A percentile compares a stretch with the other conserved stretches of the same genome.
Evolutionary conservation across 1,140 invertebrate species (phyloP).

Genomic region (Copidosoma floridanum): DNA sequence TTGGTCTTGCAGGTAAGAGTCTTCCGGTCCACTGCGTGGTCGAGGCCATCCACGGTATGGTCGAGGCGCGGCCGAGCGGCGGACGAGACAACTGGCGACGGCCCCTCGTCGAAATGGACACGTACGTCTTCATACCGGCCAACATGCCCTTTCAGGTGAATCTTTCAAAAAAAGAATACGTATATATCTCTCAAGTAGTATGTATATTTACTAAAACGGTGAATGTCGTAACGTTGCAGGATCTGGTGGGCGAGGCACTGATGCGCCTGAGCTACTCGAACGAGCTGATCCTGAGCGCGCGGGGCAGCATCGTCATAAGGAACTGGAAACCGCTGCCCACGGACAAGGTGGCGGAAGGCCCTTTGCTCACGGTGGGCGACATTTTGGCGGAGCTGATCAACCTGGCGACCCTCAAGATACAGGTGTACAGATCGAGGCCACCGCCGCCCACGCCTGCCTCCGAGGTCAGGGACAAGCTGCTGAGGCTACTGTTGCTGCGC

Average conservation of each 20-base stretch:
- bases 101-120: constrained; percentile 80
- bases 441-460: constrained; percentile 64
- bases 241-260: constrained; percentile 66
- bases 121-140: constrained; percentile 90
- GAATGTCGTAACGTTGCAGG: no score
- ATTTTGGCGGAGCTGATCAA: constrained; percentile 90
- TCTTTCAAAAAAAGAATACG: constrained; percentile 12
- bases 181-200: no score
- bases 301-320: constrained; percentile 85
- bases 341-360: constrained; percentile 85
- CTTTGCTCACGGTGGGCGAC: constrained; percentile 83
- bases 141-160: constrained; percentile 76
- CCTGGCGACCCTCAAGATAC: constrained; percentile 85
- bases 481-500: constrained; percentile 82
- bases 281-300: constrained; percentile 52
- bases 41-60: constrained; percentile 72
- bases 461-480: constrained; percentile 91
- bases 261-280: constrained; percentile 65
- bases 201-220: no score
- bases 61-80: constrained; percentile 55
- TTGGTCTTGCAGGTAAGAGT: constrained; percentile 72
- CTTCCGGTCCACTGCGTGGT: constrained; percentile 91
- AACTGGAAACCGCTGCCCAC: constrained; percentile 91
- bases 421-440: constrained; percentile 78
- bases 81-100: constrained; percentile 61